These are phyloP conservation scores for Adelognathus sp. DNA, from an alignment of 2,888 invertebrate species.

Conservation along the genomic window DNA sequence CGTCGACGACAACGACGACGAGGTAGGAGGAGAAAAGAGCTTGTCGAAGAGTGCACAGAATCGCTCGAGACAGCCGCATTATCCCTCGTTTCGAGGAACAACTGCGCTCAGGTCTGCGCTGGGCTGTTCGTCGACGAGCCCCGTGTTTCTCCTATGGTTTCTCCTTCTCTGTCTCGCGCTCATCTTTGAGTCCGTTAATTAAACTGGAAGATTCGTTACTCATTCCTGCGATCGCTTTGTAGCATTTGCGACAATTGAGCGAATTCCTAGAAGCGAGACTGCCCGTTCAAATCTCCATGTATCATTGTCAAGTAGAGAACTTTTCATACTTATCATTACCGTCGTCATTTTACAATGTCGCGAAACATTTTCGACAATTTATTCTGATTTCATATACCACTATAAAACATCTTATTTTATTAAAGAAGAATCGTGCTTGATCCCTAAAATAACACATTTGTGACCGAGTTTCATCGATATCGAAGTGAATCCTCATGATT, in stretches of 20 bases:
- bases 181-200: constrained; percentile 61
- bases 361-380: too few relatives aligned
- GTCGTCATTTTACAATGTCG: too few relatives aligned
- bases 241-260: background rate
- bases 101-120: constrained; percentile 31
- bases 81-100: constrained; percentile 60
- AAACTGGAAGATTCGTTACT: constrained; percentile 54
- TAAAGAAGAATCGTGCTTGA: too few relatives aligned
- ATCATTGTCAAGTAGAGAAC: too few relatives aligned
- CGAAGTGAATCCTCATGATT: too few relatives aligned
- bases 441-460: too few relatives aligned
- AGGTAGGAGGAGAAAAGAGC: constrained; percentile 9
- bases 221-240: constrained; percentile 16
- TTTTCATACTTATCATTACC: too few relatives aligned
- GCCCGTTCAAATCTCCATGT: background rate
- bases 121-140: background rate
- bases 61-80: constrained; percentile 49
- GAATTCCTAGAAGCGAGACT: background rate
- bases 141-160: background rate
- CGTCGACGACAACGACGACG: constrained; percentile 10
- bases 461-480: too few relatives aligned
- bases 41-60: background rate
- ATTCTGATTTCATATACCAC: too few relatives aligned
- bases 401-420: too few relatives aligned
- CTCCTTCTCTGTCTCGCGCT: constrained; percentile 6